These are phyloP conservation scores for Notarius quadriscutis DNA, from an alignment of 2,113 vertebrate genomes.

Conservation along the genomic window DNA sequence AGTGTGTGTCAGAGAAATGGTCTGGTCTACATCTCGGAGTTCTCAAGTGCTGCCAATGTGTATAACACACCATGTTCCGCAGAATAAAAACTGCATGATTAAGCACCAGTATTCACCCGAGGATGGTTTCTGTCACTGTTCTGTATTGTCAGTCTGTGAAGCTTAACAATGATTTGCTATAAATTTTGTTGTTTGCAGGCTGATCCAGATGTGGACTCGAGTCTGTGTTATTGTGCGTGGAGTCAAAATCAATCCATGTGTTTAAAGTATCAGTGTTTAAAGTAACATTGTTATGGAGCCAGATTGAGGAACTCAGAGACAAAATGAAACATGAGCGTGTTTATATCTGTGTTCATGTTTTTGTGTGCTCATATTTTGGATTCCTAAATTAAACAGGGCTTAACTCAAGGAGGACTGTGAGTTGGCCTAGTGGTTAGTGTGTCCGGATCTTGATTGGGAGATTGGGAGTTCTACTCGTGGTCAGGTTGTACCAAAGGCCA, in stretches of 20 bases:
- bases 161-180: not conserved
- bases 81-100: slow-evolving; percentile 10
- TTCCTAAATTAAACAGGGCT: not conserved
- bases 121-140: not conserved
- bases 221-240: not conserved
- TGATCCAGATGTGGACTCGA: slow-evolving; percentile 3
- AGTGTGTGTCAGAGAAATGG: not conserved
- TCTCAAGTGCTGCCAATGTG: slow-evolving; percentile 1
- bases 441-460: too few relatives aligned
- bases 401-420: not conserved
- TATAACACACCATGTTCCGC: not conserved
- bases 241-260: not conserved
- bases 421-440: too few relatives aligned
- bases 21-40: slow-evolving; percentile 5
- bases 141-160: not conserved
- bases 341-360: slow-evolving; percentile 21
- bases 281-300: not conserved
- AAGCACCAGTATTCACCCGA: not conserved
- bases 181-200: not conserved
- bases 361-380: not conserved
- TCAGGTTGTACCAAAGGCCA: too few relatives aligned
- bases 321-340: not conserved
- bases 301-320: not conserved
- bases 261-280: not conserved
- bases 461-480: too few relatives aligned